Evolutionary conservation across 2,888 invertebrate species (phyloP), one percentile per base, ranked within the genome.

Genomic region (Aphodius granarius): DNA sequence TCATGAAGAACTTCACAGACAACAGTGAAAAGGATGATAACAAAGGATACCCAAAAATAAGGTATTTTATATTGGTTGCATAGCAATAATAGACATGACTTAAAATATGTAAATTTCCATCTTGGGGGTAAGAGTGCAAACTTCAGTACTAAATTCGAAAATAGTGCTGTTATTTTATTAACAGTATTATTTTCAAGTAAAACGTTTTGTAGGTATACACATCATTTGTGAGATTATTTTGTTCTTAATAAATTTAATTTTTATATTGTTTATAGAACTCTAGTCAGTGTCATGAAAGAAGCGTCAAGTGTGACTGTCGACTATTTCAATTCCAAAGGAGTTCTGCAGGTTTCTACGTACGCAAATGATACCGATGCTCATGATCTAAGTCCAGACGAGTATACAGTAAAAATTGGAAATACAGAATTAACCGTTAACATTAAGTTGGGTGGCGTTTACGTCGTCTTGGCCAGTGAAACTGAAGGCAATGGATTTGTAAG

Each of bases 371-470:
- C 71, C 3, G 66, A 62, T 5, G 21, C 66, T n/a, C n/a, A 75
- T 22, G 75, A 75, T 16, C 18, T 79, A 13, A 71, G 64, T n/a
- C 79, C 79, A 63, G 78, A 73, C 6, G 70, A 73, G 0, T 78
- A 79, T 22, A 73, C 62, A 15, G 43, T 79, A 2, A 15, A 21
- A 68, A 73, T 83, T 15, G 77, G 71, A 0, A 73, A 22, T 0
- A 65, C 20, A 20, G 73, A 70, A 5, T 70, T 87, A 16, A 79
- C 82, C 16, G 66, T 78, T 0, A 74, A 80, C 0, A 86, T 93
- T 0, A 86, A 88, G 80, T 84, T 90, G 3, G 94, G 94, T 0
- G 94, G 92, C 15, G 92, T 93, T 15, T 94, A 93, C 80, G 91
- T 91, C 0, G 82, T 92, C 9, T 86, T 91, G 80, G 83, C 89